These are phyloP conservation scores for Creontiades dilutus DNA, from an alignment of 2,888 invertebrate species.

Conservation along the genomic window DNA sequence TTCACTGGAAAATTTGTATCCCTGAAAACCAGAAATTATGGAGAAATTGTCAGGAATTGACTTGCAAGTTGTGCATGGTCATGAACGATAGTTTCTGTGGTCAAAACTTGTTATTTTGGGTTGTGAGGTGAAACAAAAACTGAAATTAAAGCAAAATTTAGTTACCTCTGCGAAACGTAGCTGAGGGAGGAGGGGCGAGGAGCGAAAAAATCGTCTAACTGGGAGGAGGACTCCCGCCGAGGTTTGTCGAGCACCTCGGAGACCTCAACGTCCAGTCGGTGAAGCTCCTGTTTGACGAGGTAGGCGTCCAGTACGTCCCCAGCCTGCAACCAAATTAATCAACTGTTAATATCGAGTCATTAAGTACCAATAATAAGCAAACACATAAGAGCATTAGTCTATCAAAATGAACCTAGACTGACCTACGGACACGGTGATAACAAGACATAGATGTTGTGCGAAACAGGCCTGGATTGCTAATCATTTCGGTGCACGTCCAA, in stretches of 20 bases:
- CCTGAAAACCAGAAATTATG: too few relatives aligned
- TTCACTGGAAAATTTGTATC: too few relatives aligned
- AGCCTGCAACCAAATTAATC: slow-evolving; percentile 72
- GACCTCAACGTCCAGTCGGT: slow-evolving; percentile 82
- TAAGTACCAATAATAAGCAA: not conserved
- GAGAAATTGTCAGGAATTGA: too few relatives aligned
- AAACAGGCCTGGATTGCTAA: too few relatives aligned
- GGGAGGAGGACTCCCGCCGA: slow-evolving; percentile 82
- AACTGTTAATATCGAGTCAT: not conserved
- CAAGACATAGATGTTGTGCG: too few relatives aligned
- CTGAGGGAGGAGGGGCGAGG: slow-evolving; percentile 80
- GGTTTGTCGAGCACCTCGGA: slow-evolving; percentile 79
- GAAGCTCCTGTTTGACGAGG: slow-evolving; percentile 88
- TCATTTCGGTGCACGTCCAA: too few relatives aligned
- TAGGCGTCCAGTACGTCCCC: slow-evolving; percentile 87
- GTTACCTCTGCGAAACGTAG: slow-evolving; percentile 81
- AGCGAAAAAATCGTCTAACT: slow-evolving; percentile 85
- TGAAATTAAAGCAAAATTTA: not conserved
- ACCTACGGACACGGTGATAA: too few relatives aligned
- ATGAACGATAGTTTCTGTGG: too few relatives aligned
- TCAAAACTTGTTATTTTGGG: too few relatives aligned
- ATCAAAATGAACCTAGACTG: not conserved
- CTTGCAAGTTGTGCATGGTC: too few relatives aligned
- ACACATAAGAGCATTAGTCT: not conserved
- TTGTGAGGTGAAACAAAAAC: too few relatives aligned